These are phyloP conservation scores for Mesocricetus auratus DNA, from an alignment of 2,113 vertebrate species.

Conservation along the genomic window DNA sequence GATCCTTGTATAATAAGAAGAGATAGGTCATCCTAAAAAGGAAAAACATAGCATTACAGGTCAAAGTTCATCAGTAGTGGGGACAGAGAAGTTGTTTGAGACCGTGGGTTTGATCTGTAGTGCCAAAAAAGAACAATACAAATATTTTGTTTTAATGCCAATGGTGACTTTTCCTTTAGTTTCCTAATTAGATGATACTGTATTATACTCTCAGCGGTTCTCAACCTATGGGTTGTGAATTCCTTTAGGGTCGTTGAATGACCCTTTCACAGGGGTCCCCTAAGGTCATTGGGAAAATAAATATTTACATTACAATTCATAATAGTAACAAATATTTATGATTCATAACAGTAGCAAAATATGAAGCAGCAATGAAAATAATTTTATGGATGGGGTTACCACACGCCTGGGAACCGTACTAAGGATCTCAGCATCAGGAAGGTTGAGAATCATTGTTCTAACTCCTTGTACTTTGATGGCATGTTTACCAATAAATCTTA, in stretches of 20 bases:
- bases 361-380: too few species aligned
- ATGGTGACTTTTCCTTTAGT: neutral
- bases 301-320: too few species aligned
- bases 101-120: neutral
- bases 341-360: too few species aligned
- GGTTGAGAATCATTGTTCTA: neutral
- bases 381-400: too few species aligned
- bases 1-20: neutral
- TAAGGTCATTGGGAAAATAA: too few species aligned
- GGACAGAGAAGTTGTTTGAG: neutral
- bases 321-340: too few species aligned
- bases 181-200: neutral
- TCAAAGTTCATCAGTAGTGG: neutral
- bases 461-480: neutral
- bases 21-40: neutral
- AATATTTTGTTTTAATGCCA: neutral
- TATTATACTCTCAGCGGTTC: neutral
- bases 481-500: neutral
- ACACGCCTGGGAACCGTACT: too few species aligned
- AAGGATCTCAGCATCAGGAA: too few species aligned
- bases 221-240: too few species aligned
- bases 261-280: too few species aligned
- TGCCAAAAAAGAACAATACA: neutral
- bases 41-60: neutral
- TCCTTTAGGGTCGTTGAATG: too few species aligned